Evolutionary conservation across 1,140 invertebrate species (phyloP).

Genomic region (Lysiphlebus fabarum): DNA sequence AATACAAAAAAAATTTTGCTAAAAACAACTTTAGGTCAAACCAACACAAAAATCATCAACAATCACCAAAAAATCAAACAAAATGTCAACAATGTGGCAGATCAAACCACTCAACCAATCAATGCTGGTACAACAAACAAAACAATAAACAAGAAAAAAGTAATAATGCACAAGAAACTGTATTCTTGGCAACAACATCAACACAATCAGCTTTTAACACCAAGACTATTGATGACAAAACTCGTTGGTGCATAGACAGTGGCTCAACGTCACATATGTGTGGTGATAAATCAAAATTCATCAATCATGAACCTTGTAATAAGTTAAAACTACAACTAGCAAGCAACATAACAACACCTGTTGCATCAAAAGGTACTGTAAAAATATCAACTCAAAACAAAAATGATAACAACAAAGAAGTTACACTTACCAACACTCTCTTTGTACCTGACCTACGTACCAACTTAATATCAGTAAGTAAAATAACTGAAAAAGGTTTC

Average conservation of each 20-base stretch:
- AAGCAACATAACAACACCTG: slow-evolving; percentile 10
- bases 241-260: slow-evolving; percentile 19
- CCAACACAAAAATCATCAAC: no score
- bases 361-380: background rate
- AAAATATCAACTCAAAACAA: no score
- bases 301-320: slow-evolving; percentile 8
- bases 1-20: background rate
- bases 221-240: background rate
- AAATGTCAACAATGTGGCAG: no score
- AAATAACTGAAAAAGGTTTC: no score
- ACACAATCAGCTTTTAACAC: background rate
- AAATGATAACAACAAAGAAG: no score
- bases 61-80: no score
- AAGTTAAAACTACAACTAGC: slow-evolving; percentile 17
- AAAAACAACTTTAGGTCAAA: background rate
- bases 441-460: no score
- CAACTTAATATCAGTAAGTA: no score
- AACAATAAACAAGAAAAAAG: background rate
- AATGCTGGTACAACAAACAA: no score
- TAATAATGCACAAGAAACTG: background rate
- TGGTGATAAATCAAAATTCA: slow-evolving; percentile 9
- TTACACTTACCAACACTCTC: no score
- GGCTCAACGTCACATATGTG: slow-evolving; percentile 23
- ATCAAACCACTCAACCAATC: no score
- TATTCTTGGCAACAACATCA: background rate